phyloP scores from a whole-genome alignment of 2,888 invertebrate genomes.

The Carcina quercana region DNA sequence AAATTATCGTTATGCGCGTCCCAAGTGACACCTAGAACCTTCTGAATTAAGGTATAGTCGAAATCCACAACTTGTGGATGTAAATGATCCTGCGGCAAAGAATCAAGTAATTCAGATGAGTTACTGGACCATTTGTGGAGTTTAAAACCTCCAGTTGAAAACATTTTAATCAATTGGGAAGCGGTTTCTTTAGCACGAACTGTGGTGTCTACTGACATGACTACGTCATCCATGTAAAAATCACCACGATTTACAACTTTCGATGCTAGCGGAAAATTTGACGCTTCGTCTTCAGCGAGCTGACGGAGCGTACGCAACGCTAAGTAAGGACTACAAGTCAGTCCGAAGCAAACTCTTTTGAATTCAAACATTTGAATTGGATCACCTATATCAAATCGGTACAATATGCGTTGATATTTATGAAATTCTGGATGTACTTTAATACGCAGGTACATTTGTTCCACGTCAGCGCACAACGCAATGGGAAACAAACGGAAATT shows the following conservation, averaged over 20 bases:
- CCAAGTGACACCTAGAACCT: background rate
- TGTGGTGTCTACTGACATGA: background rate
- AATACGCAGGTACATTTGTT: conserved; percentile 1
- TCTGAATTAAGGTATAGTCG: background rate
- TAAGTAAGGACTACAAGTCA: conserved; percentile 9
- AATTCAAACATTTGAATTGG: conserved; percentile 5
- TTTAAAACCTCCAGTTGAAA: background rate
- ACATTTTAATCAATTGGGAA: background rate
- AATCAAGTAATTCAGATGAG: background rate
- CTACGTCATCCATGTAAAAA: background rate
- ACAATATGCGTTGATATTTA: background rate
- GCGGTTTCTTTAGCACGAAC: background rate
- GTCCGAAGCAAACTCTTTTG: conserved; percentile 9
- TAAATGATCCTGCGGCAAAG: background rate
- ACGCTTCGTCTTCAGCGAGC: background rate
- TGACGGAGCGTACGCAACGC: conserved; percentile 11
- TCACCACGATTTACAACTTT: background rate
- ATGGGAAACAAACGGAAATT: conserved; percentile 1
- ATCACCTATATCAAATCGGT: conserved; percentile 1
- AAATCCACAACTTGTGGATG: background rate
- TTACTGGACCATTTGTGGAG: background rate
- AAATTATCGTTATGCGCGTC: background rate
- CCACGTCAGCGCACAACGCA: conserved; percentile 1
- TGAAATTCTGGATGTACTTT: background rate
- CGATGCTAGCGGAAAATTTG: conserved; percentile 1